Conservation (phyloP, 1,140 invertebrate genomes). For the Heterodera carotae region DNA sequence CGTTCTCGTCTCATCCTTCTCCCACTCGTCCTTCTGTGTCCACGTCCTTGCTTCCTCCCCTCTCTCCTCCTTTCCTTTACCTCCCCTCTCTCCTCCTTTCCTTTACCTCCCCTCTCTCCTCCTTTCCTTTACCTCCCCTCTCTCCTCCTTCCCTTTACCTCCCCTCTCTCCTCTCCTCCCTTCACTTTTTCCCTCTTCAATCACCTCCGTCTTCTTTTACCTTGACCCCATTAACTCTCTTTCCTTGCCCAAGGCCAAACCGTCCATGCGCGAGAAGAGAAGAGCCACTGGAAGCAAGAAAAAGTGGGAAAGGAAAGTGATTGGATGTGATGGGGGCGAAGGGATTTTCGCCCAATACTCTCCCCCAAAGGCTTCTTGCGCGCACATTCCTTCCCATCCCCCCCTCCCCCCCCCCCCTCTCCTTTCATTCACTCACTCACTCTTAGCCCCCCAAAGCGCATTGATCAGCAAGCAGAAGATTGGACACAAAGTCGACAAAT, state of each 20-base stretch:
- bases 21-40: too few relatives aligned
- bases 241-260: background rate
- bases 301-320: background rate
- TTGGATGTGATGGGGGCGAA: background rate
- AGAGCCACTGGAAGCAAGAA: background rate
- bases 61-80: background rate
- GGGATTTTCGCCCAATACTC: background rate
- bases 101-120: background rate
- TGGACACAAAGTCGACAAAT: background rate
- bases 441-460: background rate
- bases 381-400: background rate
- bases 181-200: background rate
- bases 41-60: too few relatives aligned
- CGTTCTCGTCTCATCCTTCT: too few relatives aligned
- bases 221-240: background rate
- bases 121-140: background rate
- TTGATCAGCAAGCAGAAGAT: background rate
- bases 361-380: background rate
- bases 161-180: background rate
- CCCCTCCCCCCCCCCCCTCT: too few relatives aligned
- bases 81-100: background rate
- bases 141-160: background rate
- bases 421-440: too few relatives aligned
- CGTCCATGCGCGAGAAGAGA: background rate
- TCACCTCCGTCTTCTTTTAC: background rate